phyloP scores from a whole-genome alignment of 2,797 vertebrate species.

The Lates japonicus region DNA sequence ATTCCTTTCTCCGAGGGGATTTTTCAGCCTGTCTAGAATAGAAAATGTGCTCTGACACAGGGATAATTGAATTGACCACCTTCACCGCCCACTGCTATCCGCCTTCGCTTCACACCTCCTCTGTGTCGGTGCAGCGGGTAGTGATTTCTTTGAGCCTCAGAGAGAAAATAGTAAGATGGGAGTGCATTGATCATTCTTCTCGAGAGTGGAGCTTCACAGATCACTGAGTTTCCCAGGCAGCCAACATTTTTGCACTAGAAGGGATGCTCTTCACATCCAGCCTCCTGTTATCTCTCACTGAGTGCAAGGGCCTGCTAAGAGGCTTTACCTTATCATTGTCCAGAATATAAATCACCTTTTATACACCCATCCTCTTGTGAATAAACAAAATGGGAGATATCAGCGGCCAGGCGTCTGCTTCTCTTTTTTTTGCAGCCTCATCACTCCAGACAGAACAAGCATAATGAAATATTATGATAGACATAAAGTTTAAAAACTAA shows the following conservation, averaged over 20 bases:
- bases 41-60: conserved; percentile 70
- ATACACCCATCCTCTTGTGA: conserved; percentile 44
- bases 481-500: conserved; percentile 30
- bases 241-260: conserved; percentile 54
- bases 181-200: conserved; percentile 80
- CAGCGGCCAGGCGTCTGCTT: conserved; percentile 5
- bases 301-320: conserved; percentile 58
- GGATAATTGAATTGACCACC: conserved; percentile 81
- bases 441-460: conserved; percentile 18
- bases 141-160: conserved; percentile 77
- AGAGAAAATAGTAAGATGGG: conserved; percentile 80
- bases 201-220: conserved; percentile 69
- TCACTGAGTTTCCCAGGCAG: conserved; percentile 72
- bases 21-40: conserved; percentile 53
- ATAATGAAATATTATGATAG: conserved; percentile 44
- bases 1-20: conserved; percentile 8
- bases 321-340: conserved; percentile 74
- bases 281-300: conserved; percentile 66
- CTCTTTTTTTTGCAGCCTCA: conserved; percentile 37
- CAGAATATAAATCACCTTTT: conserved; percentile 75
- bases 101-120: conserved; percentile 68
- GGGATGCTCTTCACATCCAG: conserved; percentile 60
- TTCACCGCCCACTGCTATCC: conserved; percentile 62
- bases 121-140: conserved; percentile 60
- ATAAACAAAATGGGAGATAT: conserved; percentile 65